Evolutionary conservation across 2,797 vertebrate genomes (phyloP).

Genomic region (Thamnophis elegans): DNA sequence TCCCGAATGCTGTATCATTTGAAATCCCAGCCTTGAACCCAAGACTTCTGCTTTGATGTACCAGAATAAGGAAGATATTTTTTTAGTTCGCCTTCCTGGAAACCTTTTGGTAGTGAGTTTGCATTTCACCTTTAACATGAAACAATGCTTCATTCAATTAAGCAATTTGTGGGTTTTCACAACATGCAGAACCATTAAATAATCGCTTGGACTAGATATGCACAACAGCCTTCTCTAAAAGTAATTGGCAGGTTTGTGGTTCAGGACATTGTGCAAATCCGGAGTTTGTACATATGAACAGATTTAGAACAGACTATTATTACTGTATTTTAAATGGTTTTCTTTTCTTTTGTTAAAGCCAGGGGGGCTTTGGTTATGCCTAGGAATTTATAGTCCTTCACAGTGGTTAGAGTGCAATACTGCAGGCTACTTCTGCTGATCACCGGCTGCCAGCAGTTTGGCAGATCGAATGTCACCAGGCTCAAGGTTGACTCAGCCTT

Average conservation of each 20-base stretch:
- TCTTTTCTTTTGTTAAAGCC: background rate
- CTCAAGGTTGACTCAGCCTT: no score
- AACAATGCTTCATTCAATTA: background rate
- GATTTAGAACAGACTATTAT: background rate
- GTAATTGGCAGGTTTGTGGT: background rate
- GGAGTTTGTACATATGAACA: background rate
- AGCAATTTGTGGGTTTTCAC: background rate
- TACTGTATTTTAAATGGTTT: background rate
- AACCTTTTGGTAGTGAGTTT: background rate
- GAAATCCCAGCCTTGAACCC: background rate
- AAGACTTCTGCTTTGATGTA: background rate
- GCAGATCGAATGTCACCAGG: no score
- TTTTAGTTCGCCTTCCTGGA: background rate
- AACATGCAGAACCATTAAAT: background rate
- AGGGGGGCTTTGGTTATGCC: background rate
- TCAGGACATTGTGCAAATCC: background rate
- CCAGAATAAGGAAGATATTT: background rate
- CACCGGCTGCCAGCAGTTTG: no score
- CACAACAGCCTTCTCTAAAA: background rate
- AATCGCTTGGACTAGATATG: background rate
- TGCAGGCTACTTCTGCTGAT: no score
- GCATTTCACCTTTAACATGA: background rate
- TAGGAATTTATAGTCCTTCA: background rate
- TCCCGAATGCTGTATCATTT: background rate
- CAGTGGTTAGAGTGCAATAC: no score